Conservation (phyloP, 2,113 vertebrate genomes). For the Aldabrachelys gigantea region DNA sequence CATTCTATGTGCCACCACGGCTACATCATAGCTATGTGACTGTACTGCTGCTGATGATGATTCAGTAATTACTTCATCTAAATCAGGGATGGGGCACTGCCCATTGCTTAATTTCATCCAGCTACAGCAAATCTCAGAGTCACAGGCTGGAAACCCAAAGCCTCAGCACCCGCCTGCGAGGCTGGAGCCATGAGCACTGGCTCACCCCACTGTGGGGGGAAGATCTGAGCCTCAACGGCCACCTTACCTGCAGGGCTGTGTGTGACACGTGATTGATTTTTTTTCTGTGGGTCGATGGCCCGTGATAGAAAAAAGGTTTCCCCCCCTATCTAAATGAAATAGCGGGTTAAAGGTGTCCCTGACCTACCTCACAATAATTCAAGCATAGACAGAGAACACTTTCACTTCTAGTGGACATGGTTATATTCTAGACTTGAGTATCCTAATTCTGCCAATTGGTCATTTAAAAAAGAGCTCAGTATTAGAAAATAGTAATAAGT, state of each 20-base stretch:
- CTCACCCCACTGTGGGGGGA: too few relatives aligned
- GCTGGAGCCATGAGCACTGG: too few relatives aligned
- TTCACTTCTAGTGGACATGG: neutral
- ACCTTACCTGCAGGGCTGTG: too few relatives aligned
- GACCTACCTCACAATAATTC: neutral
- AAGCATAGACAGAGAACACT: neutral
- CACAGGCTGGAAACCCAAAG: too few relatives aligned
- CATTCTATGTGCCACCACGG: neutral
- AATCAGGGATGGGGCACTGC: too few relatives aligned
- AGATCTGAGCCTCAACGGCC: too few relatives aligned
- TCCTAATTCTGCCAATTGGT: neutral
- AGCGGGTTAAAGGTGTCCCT: neutral
- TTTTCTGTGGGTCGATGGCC: too few relatives aligned
- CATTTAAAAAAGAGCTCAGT: neutral
- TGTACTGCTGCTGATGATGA: neutral
- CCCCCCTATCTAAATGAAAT: neutral
- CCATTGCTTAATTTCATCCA: too few relatives aligned
- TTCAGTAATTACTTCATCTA: neutral
- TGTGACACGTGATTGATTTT: too few relatives aligned
- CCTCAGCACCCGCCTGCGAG: too few relatives aligned
- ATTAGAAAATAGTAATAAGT: neutral
- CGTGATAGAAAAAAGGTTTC: too few relatives aligned
- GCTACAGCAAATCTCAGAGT: too few relatives aligned
- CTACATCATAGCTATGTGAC: neutral
- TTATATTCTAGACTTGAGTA: neutral